phyloP scores from a whole-genome alignment of 2,888 invertebrate genomes.

The Andricus quercusramuli region DNA sequence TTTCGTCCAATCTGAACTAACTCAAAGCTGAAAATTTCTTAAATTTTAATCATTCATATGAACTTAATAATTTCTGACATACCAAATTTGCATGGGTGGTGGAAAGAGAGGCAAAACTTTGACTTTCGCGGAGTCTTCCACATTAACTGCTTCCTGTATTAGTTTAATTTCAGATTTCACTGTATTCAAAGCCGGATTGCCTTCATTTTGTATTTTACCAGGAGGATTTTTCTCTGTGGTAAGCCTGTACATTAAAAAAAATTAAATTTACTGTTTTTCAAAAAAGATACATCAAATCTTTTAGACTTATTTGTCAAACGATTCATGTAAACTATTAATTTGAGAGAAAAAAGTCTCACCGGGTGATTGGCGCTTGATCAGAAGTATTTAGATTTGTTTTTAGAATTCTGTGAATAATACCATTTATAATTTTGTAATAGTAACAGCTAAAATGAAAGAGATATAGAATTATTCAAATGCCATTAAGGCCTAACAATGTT shows the following conservation, averaged over 20 bases:
- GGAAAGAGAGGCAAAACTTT: constrained; percentile 18
- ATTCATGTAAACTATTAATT: no score
- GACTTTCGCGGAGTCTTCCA: neutral
- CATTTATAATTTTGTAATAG: constrained; percentile 19
- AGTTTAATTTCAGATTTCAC: neutral
- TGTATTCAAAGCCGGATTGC: neutral
- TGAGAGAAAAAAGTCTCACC: constrained; percentile 9
- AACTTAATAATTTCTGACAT: neutral
- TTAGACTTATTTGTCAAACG: no score
- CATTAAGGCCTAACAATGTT: neutral
- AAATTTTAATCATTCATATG: no score
- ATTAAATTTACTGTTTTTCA: neutral
- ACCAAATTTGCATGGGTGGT: constrained; percentile 12
- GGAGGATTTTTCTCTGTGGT: neutral
- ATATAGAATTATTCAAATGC: neutral
- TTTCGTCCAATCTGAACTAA: neutral
- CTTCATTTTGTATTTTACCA: neutral
- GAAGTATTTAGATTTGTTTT: neutral
- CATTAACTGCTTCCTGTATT: neutral
- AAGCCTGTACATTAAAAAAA: neutral
- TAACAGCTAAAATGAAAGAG: neutral
- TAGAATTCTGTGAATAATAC: constrained; percentile 15
- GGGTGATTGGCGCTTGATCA: neutral
- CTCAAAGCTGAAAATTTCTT: neutral
- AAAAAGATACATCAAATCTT: neutral